A percentile compares a stretch with the other conserved stretches of the same genome.
Conservation (phyloP, 2,113 vertebrate species). For the Anseranas semipalmata region DNA sequence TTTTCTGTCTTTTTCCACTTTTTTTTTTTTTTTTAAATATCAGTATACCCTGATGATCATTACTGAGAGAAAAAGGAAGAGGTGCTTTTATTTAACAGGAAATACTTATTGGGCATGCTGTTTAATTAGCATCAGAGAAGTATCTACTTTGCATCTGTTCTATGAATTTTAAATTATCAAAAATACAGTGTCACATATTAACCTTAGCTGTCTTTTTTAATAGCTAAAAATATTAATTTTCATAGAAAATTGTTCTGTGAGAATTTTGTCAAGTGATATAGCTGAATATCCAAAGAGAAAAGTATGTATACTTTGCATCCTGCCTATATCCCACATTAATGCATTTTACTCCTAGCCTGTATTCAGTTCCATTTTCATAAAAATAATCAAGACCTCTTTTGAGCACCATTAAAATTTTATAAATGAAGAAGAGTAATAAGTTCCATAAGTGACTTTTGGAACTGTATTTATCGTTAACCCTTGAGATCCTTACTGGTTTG, state of each 20-base stretch:
- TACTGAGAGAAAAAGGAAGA: slow-evolving; percentile 1
- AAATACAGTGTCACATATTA: background rate
- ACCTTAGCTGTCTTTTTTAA: background rate
- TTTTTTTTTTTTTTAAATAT: background rate
- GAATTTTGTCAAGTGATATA: background rate
- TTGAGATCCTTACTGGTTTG: background rate
- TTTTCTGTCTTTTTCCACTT: background rate
- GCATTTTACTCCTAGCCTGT: slow-evolving; percentile 11
- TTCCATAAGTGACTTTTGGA: slow-evolving; percentile 13
- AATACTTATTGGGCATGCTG: background rate
- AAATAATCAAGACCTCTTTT: slow-evolving; percentile 29
- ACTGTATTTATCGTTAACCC: background rate
- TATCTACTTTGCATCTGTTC: background rate
- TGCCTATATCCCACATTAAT: background rate
- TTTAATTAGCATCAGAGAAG: slow-evolving; percentile 25
- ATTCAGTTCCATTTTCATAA: slow-evolving; percentile 14
- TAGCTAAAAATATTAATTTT: background rate
- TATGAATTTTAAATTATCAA: background rate
- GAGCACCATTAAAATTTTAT: background rate
- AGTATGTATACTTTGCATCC: slow-evolving; percentile 9
- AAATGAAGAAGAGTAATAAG: background rate
- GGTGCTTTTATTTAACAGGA: slow-evolving; percentile 13
- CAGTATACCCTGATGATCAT: background rate
- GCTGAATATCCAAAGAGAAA: background rate
- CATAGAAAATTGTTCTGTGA: background rate